Conservation (phyloP, 2,113 vertebrate genomes). For the Lamprologus speciosus region DNA sequence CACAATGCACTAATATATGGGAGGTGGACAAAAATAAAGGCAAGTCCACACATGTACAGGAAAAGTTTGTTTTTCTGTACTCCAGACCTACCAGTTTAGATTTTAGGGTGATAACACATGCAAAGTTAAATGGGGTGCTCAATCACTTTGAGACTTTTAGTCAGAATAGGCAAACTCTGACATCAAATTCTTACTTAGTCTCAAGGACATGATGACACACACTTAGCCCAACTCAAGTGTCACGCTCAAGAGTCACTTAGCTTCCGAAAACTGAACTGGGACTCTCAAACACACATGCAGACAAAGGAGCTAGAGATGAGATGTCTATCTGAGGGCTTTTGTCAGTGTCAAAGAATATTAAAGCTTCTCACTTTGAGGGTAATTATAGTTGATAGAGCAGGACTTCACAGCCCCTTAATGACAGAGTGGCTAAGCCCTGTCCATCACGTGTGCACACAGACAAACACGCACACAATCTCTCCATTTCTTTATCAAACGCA, state of each 20-base stretch:
- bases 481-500: conserved; percentile 28
- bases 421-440: conserved; percentile 62
- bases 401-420: conserved; percentile 56
- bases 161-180: conserved; percentile 27
- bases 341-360: conserved; percentile 63
- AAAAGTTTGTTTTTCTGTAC: background rate
- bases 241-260: conserved; percentile 47
- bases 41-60: background rate
- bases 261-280: conserved; percentile 38
- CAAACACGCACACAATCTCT: conserved; percentile 29
- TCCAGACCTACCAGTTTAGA: background rate
- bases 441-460: conserved; percentile 54
- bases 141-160: conserved; percentile 1
- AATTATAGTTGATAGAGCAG: conserved; percentile 61
- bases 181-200: conserved; percentile 20
- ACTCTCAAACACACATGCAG: conserved; percentile 15
- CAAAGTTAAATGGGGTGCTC: background rate
- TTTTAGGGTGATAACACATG: background rate
- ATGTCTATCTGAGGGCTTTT: conserved; percentile 53
- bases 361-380: conserved; percentile 62
- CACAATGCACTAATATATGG: background rate
- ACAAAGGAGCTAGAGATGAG: conserved; percentile 49
- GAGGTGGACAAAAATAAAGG: background rate
- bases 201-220: conserved; percentile 59
- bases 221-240: conserved; percentile 38